Conservation (phyloP, 2,888 invertebrate genomes). For the Lithophane leautieri region DNA sequence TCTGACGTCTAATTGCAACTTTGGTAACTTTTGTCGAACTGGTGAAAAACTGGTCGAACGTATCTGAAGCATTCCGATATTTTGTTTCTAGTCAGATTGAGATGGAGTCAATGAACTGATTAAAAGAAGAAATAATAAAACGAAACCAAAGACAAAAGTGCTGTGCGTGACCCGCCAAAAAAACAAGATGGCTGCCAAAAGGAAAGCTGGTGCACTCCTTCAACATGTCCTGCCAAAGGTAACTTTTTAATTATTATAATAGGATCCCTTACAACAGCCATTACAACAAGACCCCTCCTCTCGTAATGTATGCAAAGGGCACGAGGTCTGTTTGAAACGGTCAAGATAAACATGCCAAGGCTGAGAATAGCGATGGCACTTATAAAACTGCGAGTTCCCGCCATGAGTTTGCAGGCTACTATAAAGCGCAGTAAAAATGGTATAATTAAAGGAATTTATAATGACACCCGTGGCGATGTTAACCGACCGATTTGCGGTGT, state of each 20-base stretch:
- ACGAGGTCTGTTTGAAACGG: conserved; percentile 63
- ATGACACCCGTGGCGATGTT: conserved; percentile 77
- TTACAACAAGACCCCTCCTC: conserved; percentile 36
- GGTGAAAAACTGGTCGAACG: conserved; percentile 37
- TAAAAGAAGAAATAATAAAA: conserved; percentile 67
- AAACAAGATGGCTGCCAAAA: conserved; percentile 93
- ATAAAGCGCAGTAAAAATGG: conserved; percentile 85
- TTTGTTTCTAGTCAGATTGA: conserved; percentile 64
- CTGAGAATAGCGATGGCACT: conserved; percentile 79
- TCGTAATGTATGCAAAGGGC: conserved; percentile 47
- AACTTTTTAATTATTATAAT: conserved; percentile 75
- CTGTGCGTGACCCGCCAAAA: conserved; percentile 79
- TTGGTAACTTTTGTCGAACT: conserved; percentile 22
- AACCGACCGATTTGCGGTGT: conserved; percentile 74
- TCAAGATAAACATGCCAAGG: conserved; percentile 78
- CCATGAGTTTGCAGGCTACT: conserved; percentile 72
- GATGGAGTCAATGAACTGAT: conserved; percentile 83
- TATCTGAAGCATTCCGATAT: conserved; percentile 47
- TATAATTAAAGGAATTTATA: conserved; percentile 88
- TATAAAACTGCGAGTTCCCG: conserved; percentile 78
- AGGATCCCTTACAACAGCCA: conserved; percentile 39
- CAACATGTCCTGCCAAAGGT: conserved; percentile 92
- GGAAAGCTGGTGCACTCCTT: conserved; percentile 93
- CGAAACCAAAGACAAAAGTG: conserved; percentile 84
- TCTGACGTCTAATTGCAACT: conserved; percentile 38